Evolutionary conservation across 2,797 vertebrate species (phyloP).

Genomic region (Tiaroga cobitis): DNA sequence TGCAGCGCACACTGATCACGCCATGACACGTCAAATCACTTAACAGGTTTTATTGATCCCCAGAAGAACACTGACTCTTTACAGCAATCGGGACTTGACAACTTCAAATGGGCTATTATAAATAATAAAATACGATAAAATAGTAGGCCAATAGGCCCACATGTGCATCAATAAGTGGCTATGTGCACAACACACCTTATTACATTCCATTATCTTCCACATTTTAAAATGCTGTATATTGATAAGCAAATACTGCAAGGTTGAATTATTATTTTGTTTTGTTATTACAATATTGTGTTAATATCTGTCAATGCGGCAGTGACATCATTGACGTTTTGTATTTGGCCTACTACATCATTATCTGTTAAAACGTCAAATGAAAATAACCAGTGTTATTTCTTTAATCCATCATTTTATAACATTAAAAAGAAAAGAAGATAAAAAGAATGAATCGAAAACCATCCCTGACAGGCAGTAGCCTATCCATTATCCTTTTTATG

Average conservation of each 20-base stretch:
- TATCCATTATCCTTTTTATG: no score
- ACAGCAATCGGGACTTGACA: background rate
- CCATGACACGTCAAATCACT: background rate
- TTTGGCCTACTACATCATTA: no score
- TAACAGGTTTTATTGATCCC: background rate
- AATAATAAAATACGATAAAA: constrained; percentile 22
- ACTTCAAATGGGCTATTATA: constrained; percentile 21
- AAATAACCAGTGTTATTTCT: no score
- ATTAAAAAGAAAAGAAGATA: background rate
- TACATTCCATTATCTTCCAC: background rate
- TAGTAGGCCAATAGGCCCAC: background rate
- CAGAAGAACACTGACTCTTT: background rate
- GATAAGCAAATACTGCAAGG: background rate
- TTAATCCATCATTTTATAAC: background rate
- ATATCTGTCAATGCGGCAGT: background rate
- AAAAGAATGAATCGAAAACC: background rate
- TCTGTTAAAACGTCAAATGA: no score
- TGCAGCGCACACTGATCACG: background rate
- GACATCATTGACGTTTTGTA: background rate
- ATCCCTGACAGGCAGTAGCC: no score
- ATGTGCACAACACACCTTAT: background rate
- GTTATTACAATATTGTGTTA: background rate
- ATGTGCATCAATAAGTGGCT: background rate
- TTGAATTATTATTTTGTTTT: no score
- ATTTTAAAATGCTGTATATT: background rate